A percentile compares a stretch with the other conserved stretches of the same genome.
Conservation (phyloP, 2,888 invertebrate genomes). For the Mesochorus sp. region DNA sequence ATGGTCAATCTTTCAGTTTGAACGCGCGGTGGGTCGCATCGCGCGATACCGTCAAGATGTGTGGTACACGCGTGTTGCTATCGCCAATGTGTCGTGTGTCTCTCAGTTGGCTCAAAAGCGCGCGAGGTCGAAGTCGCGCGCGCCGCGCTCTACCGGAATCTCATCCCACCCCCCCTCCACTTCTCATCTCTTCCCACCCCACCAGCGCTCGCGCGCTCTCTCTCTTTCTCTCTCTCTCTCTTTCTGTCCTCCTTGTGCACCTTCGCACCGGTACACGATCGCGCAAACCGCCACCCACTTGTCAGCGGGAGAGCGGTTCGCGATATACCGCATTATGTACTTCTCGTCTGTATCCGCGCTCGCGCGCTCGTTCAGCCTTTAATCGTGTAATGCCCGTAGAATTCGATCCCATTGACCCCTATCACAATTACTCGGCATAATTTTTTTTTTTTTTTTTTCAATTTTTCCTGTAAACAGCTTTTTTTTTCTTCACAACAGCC, state of each 20-base stretch:
- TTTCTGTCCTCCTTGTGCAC: slow-evolving; percentile 14
- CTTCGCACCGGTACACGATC: slow-evolving; percentile 47
- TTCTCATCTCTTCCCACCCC: not conserved
- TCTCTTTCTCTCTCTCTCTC: not conserved
- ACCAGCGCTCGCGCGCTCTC: not conserved
- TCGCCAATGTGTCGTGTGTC: slow-evolving; percentile 44
- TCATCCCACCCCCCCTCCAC: slow-evolving; percentile 1
- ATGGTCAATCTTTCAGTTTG: slow-evolving; percentile 41
- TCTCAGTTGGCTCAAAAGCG: slow-evolving; percentile 4
- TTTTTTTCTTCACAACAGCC: not conserved
- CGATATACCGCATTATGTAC: slow-evolving; percentile 31
- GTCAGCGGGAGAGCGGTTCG: slow-evolving; percentile 46
- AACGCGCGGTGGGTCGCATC: not conserved
- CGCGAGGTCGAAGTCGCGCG: slow-evolving; percentile 46
- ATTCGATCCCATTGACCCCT: slow-evolving; percentile 24
- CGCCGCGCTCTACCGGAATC: slow-evolving; percentile 46
- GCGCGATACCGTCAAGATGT: not conserved
- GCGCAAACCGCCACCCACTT: slow-evolving; percentile 48
- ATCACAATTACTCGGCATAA: not conserved
- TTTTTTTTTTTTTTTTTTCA: too few species aligned
- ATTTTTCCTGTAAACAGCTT: too few species aligned
- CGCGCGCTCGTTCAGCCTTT: slow-evolving; percentile 19
- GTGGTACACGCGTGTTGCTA: slow-evolving; percentile 43
- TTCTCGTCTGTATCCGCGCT: not conserved
- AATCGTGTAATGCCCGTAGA: slow-evolving; percentile 18